Evolutionary conservation across 2,888 invertebrate genomes (phyloP), one percentile per base, ranked within the genome.

Genomic region (Acheta domesticus): DNA sequence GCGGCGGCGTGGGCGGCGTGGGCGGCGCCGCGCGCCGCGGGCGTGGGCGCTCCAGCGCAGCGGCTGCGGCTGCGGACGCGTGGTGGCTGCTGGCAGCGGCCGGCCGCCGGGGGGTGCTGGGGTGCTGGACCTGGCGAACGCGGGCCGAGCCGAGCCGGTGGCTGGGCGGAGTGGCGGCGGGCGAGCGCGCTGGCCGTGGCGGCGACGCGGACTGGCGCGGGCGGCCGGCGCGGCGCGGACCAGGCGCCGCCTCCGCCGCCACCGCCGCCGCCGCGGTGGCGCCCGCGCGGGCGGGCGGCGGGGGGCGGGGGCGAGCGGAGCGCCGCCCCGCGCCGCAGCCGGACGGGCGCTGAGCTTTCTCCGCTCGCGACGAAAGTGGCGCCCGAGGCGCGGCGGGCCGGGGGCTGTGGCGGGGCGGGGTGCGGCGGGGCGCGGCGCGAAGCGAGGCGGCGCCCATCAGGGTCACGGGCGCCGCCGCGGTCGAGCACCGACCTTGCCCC

Each of bases 21-120:
- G n/a, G n/a, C n/a, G n/a, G n/a, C 62, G 62, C 62, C 62, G 62
- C 62, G 62, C 62, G 62, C 62, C 62, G 62, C 62, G 62, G 62
- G 62, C n/a, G 62, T 62, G 62, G 62, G 5, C 62, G 62, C 62
- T 62, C 62, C 62, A 62, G 62, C 16, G 14, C 62, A 14, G 62
- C 62, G 62, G 62, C 16, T 62, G 62, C 36, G 62, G 8, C 0
- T 4, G 50, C 19, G 50, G 50, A 2, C 50, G 50, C 50, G 23
- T 23, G 50, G 50, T 3, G 62, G 62, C 16, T 19, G 62, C 16
- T 19, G 62, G 62, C 62, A 5, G 62, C 62, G 16, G 62, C 62
- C 50, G 50, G 23, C 23, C 2, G 50, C 50, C 19, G 50, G 50
- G 50, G 1, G 50, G 14, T 1, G 50, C 50, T 50, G 19, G 19